A percentile compares a stretch with the other conserved stretches of the same genome.
Conservation (phyloP, 1,140 invertebrate species). For the Anthonomus grandis region DNA sequence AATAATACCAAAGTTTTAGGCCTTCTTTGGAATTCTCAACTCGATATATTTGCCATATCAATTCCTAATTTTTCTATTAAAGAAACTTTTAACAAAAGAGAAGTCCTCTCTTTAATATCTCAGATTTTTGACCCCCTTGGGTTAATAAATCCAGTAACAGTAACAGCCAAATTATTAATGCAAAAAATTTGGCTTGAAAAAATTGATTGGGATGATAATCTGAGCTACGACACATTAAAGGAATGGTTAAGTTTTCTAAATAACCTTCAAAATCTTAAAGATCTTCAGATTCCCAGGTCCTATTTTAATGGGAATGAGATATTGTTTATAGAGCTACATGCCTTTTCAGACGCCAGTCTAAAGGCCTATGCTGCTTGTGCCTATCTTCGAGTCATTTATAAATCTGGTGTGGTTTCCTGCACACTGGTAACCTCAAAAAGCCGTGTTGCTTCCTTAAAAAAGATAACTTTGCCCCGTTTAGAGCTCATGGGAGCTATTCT, state of each 20-base stretch:
- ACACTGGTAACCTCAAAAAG: constrained; percentile 17
- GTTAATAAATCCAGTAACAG: constrained; percentile 37
- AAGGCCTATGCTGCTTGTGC: constrained; percentile 40
- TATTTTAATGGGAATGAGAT: background rate
- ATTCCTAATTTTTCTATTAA: background rate
- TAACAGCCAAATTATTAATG: constrained; percentile 47
- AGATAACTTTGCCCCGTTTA: constrained; percentile 24
- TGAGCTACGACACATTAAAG: constrained; percentile 17
- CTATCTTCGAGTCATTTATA: constrained; percentile 33
- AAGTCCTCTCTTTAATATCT: constrained; percentile 7
- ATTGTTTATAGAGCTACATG: constrained; percentile 18
- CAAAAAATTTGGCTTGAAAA: constrained; percentile 45
- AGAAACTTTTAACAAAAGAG: background rate
- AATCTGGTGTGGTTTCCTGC: background rate
- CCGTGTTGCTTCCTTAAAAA: constrained; percentile 26
- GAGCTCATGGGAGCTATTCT: constrained; percentile 29
- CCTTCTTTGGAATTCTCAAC: constrained; percentile 4
- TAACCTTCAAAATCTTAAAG: background rate
- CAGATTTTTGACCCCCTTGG: constrained; percentile 15
- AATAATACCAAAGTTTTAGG: constrained; percentile 12
- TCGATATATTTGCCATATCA: background rate
- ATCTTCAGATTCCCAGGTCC: constrained; percentile 7
- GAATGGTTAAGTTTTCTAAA: constrained; percentile 10
- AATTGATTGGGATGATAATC: constrained; percentile 44
- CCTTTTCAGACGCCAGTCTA: constrained; percentile 43